Evolutionary conservation across 2,888 invertebrate genomes (phyloP).

Genomic region (Thyatira batis): DNA sequence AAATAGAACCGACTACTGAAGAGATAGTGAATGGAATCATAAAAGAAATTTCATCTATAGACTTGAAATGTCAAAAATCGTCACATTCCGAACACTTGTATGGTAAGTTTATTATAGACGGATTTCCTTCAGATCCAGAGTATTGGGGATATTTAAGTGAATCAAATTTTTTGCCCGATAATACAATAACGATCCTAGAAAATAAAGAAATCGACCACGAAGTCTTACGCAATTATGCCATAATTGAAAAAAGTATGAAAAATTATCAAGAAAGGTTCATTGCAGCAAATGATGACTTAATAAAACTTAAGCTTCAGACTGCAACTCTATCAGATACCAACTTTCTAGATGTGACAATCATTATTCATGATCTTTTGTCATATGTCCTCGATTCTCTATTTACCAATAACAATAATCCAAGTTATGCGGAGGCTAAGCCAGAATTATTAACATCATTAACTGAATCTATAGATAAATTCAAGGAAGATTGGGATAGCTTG

Average conservation of each 20-base stretch:
- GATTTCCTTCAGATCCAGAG: constrained; percentile 75
- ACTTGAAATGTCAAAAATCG: constrained; percentile 47
- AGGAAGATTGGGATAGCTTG: constrained; percentile 64
- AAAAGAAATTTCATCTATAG: constrained; percentile 56
- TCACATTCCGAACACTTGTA: constrained; percentile 47
- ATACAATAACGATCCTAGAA: constrained; percentile 80
- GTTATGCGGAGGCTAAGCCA: constrained; percentile 28
- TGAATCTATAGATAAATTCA: constrained; percentile 57
- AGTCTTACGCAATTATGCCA: constrained; percentile 57
- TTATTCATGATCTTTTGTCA: constrained; percentile 40
- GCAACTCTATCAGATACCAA: constrained; percentile 23
- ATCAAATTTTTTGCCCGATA: constrained; percentile 75
- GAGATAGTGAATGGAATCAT: constrained; percentile 69
- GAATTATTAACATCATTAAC: constrained; percentile 38
- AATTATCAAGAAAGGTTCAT: constrained; percentile 51
- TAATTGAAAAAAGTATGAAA: constrained; percentile 50
- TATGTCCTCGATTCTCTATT: constrained; percentile 22
- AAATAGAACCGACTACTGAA: constrained; percentile 62
- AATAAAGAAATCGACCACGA: constrained; percentile 61
- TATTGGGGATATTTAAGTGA: constrained; percentile 71
- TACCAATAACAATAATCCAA: constrained; percentile 20
- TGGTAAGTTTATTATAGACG: constrained; percentile 84
- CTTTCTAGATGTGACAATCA: constrained; percentile 37
- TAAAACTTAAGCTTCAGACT: constrained; percentile 48
- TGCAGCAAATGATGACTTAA: constrained; percentile 54